Evolutionary conservation across 2,797 vertebrate genomes (phyloP), one percentile per base, ranked within the genome.

Genomic region (Danio aesculapii): DNA sequence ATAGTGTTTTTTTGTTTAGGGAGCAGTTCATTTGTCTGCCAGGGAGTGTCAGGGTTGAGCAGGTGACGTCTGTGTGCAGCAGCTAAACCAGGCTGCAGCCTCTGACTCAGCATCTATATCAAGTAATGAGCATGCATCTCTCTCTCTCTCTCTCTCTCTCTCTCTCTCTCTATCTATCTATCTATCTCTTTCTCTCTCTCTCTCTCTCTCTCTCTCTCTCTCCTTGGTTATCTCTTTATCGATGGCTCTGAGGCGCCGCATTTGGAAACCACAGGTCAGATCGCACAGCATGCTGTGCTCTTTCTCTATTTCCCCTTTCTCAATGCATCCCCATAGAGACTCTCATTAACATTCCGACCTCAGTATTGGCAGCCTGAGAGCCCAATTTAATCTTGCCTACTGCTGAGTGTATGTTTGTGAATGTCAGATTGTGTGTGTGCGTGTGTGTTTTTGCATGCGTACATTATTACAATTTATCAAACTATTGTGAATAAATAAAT

Each of bases 51-150:
- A 83, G 69, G 77, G 30, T 80, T 83, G 72, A 81, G 84, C 41
- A 77, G 19, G 21, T 44, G 16, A 46, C 19, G 64, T 8, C 55
- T 79, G 75, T 57, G 49, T 63, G 57, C 55, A 63, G 19, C 21
- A 8, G 17, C 17, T 79, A 44, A 71, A 78, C 53, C 66, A 62
- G 58, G 9, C 30, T 43, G 59, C 67, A 62, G 77, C 44, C 67
- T 85, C 77, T 77, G 81, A 80, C 61, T 85, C 81, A 83, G 81
- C 73, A 81, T n/a, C 59, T 30, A 47, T 69, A 16, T 77, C 9
- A 49, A 53, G 57, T 53, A 62, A 64, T 44, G 66, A 19, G 19
- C 61, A 46, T 55, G 62, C 63, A 79, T 21, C 3, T 52, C 47
- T 76, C 66, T 59, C 30, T 30, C 30, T 30, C 30, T 30, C 44